Evolutionary conservation across 2,888 invertebrate species (phyloP), one percentile per base, ranked within the genome.

Genomic region (Cartodere bifasciata): DNA sequence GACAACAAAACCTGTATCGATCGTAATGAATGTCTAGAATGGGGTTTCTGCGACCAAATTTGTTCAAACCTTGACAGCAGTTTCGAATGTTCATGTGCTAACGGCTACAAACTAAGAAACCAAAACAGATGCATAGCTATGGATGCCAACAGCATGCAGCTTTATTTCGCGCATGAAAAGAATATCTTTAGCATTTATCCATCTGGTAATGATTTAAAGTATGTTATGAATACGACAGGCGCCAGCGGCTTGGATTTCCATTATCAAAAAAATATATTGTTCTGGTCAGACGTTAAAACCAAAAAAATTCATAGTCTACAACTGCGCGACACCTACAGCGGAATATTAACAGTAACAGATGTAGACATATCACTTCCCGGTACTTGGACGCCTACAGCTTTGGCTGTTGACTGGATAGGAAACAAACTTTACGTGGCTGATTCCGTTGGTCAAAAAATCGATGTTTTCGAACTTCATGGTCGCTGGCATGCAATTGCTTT

Each of bases 401-500:
- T 97, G 28, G 94, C 97, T 5, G 83, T 95, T 10, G 97, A 97
- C 63, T 98, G 95, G 91, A 77, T 97, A 23, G 91, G 91, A 0
- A 84, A 91, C 56, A 95, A 94, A 56, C 68, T 98, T 5, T 97
- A 95, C 61, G 86, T 94, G 12, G 88, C 88, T 0, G 95, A 97
- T 58, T 75, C 83, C 12, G 70, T 90, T 13, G 91, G 91, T 0
- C 87, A 91, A 56, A 90, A 88, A 64, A 80, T 98, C 34, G 94
- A 94, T 54, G 82, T 97, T 1, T 87, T 92, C 53, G 90, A 91
- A 56, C 63, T 92, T 43, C 80, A 79, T 45, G 36, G 33, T 6
- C 70, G 79, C 31, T 79, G 78, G 65, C 88, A 95, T 54, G 90
- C 90, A 0, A 85, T 95, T 7, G 87, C 88, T 0, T 64, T 97